Conservation (phyloP, 2,888 invertebrate genomes). For the Heliconius aoede region DNA sequence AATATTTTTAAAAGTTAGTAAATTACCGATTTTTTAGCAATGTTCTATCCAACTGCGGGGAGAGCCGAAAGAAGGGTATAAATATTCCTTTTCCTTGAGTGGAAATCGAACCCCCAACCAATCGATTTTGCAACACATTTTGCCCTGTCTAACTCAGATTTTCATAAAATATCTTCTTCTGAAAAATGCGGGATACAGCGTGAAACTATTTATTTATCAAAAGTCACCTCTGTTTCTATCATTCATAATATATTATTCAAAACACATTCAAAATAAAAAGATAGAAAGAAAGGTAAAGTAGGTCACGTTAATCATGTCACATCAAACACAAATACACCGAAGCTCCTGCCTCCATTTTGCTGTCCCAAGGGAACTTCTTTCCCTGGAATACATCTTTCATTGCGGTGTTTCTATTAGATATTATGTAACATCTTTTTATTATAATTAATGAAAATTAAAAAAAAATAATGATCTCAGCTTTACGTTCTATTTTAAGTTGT, state of each 20-base stretch:
- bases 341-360: neutral
- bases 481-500: too few relatives aligned
- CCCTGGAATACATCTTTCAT: constrained; percentile 2
- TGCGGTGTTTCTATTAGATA: neutral
- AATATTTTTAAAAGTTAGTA: neutral
- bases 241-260: neutral
- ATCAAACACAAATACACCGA: constrained; percentile 12
- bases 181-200: too few relatives aligned
- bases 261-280: neutral
- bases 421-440: neutral
- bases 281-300: constrained; percentile 2
- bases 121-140: too few relatives aligned
- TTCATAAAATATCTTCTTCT: too few relatives aligned
- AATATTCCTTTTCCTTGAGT: too few relatives aligned
- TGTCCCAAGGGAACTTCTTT: constrained; percentile 9
- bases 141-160: too few relatives aligned
- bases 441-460: neutral
- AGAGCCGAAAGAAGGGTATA: too few relatives aligned
- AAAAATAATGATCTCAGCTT: too few relatives aligned
- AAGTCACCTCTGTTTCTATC: neutral
- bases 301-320: constrained; percentile 14
- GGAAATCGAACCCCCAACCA: too few relatives aligned
- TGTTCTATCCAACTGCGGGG: too few relatives aligned
- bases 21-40: too few relatives aligned
- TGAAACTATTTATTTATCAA: neutral